Base-by-base conservation (phyloP, 2,888 invertebrate genomes). In the Amphipyra berbera region DNA sequence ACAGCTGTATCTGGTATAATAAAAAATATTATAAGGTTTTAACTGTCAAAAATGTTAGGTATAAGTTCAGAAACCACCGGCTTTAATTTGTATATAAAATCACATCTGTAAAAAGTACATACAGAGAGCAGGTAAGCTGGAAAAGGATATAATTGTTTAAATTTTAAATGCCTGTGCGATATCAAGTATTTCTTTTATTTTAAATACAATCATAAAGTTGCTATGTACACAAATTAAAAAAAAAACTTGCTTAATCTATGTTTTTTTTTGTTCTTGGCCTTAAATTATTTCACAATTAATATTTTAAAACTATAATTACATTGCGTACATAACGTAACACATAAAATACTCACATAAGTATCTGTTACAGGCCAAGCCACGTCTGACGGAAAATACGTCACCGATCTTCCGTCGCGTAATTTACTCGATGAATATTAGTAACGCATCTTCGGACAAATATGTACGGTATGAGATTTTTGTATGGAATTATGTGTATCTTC, bases 201-300 rank as follows among this genome's bases (percentile, higher is more conserved):
- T n/a, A n/a, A n/a, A 21, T 21, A 21, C 21, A 21, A 21, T 21
- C 1, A 30, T 30, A 1, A 1, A 30, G 30, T 30, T 2, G 30
- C 30, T 30, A 30, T 30, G 27, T 6, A 4, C 30, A 4, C 30
- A 30, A 30, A 6, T 6, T 6, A 30, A 37, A 35, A 14, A 30
- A 15, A 38, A 44, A 15, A 9, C 30, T 7, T 30, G 30, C 30
- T 15, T 27, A 42, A 52, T 27, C 21, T 52, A 33, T n/a, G n/a
- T n/a, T n/a, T n/a, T n/a, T n/a, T 47, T 66, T 69, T 70, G 63
- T 69, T 68, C 41, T 37, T 15, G n/a, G 4, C 4, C 21, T 37
- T 46, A 41, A 61, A 61, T 44, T 35, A 49, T 40, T 13, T 27
- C 15, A 35, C 7, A 35, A 35, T 35, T 9, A 9, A 35, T 4